Base-by-base conservation (phyloP, 2,797 vertebrate species). In the Protosalanx chinensis region DNA sequence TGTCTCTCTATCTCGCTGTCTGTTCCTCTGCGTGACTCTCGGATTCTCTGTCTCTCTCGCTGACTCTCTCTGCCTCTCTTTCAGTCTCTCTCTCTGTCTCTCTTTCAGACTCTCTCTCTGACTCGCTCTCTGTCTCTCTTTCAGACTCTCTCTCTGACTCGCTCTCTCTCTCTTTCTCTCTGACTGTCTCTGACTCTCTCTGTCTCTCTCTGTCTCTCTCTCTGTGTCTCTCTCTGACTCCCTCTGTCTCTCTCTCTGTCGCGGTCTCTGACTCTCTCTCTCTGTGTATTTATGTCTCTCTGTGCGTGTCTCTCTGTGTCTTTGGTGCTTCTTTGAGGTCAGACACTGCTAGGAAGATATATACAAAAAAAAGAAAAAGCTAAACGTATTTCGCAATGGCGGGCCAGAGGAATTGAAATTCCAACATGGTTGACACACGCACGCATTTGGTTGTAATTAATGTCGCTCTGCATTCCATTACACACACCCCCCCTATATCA, bases 361-460 rank as follows among this genome's bases (percentile, higher is more conserved):
- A 68, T 70, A 12, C 23, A 58, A 58, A n/a, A n/a, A n/a, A n/a
- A n/a, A n/a, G n/a, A 8, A 10, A 7, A 41, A 41, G 1, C 37
- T 12, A 41, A 33, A 71, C 74, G 59, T 27, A 53, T 68, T 78
- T 71, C 56, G 33, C 60, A 33, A 32, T 6, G 61, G 56, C 61
- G 8, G 49, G 64, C 69, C 10, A 29, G 27, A 64, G 61, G 66
- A 70, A 75, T 66, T 64, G 53, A 6, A 29, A 41, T 27, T 61
- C 13, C 51, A 64, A 71, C 68, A 71, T 64, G 71, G 35, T 27
- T 70, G 76, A 79, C 78, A 71, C 72, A 75, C 64, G 12, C 62
- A 61, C 61, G 66, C 67, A 71, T 68, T 74, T 75, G 72, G 71
- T 71, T 73, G 71, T 69, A 79, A 77, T 75, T 73, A 71, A 67